Conservation (phyloP, 2,797 vertebrate genomes). For the Anguilla megastoma region DNA sequence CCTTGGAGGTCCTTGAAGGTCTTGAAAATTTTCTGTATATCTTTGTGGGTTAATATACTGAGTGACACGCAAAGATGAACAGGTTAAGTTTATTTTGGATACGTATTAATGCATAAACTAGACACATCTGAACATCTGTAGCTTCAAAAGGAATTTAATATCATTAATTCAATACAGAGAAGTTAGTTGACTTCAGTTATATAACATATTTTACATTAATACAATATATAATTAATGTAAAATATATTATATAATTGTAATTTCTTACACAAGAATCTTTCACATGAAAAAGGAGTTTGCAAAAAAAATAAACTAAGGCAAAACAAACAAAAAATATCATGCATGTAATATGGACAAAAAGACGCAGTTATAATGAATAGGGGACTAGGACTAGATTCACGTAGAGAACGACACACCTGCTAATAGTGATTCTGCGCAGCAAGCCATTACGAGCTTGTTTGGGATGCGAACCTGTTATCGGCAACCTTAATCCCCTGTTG, state of each 20-base stretch:
- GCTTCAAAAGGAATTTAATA: background rate
- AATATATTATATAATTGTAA: background rate
- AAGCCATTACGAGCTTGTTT: slow-evolving; percentile 10
- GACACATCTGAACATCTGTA: background rate
- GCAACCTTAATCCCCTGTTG: slow-evolving; percentile 11
- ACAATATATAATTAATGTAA: background rate
- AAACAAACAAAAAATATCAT: background rate
- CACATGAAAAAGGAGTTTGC: background rate
- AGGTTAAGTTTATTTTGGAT: background rate
- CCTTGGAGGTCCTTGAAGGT: background rate
- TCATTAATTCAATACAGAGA: background rate
- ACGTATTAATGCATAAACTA: background rate
- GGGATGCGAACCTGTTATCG: background rate
- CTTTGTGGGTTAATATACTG: background rate
- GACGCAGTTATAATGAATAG: background rate
- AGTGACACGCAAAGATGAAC: background rate
- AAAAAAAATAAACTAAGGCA: background rate
- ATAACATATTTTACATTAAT: background rate
- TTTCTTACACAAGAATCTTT: background rate
- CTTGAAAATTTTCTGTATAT: background rate
- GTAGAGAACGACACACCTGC: background rate
- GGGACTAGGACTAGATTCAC: background rate
- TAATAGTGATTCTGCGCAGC: slow-evolving; percentile 8
- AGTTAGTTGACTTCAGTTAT: background rate
- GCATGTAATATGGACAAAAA: background rate